Base-by-base conservation (phyloP, 2,888 invertebrate genomes). In the Thecocarcelia acutangulata region DNA sequence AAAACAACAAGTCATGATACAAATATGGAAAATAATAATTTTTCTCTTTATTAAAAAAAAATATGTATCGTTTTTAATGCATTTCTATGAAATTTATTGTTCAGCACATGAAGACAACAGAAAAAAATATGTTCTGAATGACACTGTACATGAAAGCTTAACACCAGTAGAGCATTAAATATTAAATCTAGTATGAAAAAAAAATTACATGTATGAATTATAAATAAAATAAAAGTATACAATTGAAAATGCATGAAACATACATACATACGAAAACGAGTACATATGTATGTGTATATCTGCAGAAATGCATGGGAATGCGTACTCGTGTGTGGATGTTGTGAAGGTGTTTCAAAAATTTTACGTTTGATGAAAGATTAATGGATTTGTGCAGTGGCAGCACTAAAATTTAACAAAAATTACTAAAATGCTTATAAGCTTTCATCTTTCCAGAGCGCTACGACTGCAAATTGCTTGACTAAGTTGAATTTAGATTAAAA, bases 11-110 rank as follows among this genome's bases (percentile, higher is more conserved):
- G 17, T 15, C 28, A 56, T 42, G 42, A n/a, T 44, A 15, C 11
- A 40, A 40, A 50, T 59, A 58, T 75, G 42, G 21, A 50, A 74
- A 56, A 48, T 64, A 64, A 48, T 61, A 52, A 19, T 61, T 46
- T 15, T 73, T 54, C 9, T 3, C 11, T 2, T 28, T 54, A 72
- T 19, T 11, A 59, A 37, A 44, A 4, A 63, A 42, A 28, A 9
- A 37, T 2, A 58, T 48, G 50, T 59, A 70, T 70, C 37, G 33
- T 28, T 70, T 69, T 58, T 37, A 70, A 46, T 44, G 54, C 13
- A 54, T 42, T 56, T 17, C 56, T 33, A 33, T 46, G 48, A 37
- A 44, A 58, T 50, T 73, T 58, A 68, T 54, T 46, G 33, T 54
- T 3, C 11, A 52, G 28, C 40, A 28, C 19, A 40, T 8, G 21